Evolutionary conservation across 2,797 vertebrate genomes (phyloP).

Genomic region (Spondyliosoma cantharus): DNA sequence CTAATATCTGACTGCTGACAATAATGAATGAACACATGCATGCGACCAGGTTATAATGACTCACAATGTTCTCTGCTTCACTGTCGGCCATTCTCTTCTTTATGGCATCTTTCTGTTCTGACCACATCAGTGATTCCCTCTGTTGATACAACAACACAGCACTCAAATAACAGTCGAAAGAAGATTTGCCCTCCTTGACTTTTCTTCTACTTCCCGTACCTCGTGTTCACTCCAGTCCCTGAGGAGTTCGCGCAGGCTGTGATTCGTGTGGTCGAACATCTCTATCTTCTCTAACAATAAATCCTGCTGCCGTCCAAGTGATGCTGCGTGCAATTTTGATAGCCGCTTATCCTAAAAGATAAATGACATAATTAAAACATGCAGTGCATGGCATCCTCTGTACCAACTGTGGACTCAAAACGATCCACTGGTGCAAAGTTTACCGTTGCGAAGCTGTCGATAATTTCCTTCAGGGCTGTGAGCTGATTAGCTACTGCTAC

Average conservation of each 20-base stretch:
- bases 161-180: background rate
- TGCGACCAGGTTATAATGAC: background rate
- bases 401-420: background rate
- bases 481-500: slow-evolving; percentile 91
- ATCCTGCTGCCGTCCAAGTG: slow-evolving; percentile 87
- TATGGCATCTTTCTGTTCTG: slow-evolving; percentile 83
- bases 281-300: slow-evolving; percentile 89
- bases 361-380: background rate
- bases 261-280: slow-evolving; percentile 91
- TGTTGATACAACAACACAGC: slow-evolving; percentile 49
- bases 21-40: background rate
- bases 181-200: background rate
- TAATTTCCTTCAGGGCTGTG: slow-evolving; percentile 84
- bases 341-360: slow-evolving; percentile 86
- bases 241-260: slow-evolving; percentile 88
- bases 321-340: slow-evolving; percentile 83
- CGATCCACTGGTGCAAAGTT: background rate
- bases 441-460: slow-evolving; percentile 86
- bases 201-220: slow-evolving; percentile 76
- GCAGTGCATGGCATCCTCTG: background rate
- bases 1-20: background rate
- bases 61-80: slow-evolving; percentile 90
- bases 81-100: slow-evolving; percentile 84
- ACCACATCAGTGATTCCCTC: slow-evolving; percentile 81
- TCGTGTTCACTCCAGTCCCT: slow-evolving; percentile 86